Conservation (phyloP, 2,113 vertebrate species). For the Jacana jacana region DNA sequence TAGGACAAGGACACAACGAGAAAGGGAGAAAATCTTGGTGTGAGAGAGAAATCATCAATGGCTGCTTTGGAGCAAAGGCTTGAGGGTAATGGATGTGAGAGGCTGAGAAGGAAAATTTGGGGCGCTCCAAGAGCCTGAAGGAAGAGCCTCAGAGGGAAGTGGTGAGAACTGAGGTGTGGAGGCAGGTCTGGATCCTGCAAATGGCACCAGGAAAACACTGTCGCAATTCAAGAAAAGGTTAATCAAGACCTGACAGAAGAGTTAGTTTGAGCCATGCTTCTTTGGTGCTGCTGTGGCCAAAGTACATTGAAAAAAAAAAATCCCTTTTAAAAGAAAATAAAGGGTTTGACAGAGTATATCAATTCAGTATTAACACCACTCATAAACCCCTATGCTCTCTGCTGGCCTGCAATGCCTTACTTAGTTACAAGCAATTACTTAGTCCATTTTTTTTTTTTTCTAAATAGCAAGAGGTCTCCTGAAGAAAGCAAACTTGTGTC, state of each 20-base stretch:
- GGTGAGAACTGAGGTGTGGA: not conserved
- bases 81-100: not conserved
- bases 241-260: not conserved
- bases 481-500: not conserved
- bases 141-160: not conserved
- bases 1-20: not conserved
- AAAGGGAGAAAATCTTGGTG: not conserved
- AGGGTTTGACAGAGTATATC: not conserved
- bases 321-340: not conserved
- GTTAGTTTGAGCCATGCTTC: not conserved
- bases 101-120: not conserved
- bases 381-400: not conserved
- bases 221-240: not conserved
- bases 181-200: not conserved
- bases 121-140: not conserved
- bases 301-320: not conserved
- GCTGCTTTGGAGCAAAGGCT: not conserved
- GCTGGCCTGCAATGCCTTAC: not conserved
- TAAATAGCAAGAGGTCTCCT: not conserved
- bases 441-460: not conserved
- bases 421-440: not conserved
- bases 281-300: not conserved
- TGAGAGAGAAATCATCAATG: not conserved
- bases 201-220: rapidly evolving
- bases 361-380: not conserved